phyloP scores from a whole-genome alignment of 2,797 vertebrate genomes.

The Neostethus bicornis region DNA sequence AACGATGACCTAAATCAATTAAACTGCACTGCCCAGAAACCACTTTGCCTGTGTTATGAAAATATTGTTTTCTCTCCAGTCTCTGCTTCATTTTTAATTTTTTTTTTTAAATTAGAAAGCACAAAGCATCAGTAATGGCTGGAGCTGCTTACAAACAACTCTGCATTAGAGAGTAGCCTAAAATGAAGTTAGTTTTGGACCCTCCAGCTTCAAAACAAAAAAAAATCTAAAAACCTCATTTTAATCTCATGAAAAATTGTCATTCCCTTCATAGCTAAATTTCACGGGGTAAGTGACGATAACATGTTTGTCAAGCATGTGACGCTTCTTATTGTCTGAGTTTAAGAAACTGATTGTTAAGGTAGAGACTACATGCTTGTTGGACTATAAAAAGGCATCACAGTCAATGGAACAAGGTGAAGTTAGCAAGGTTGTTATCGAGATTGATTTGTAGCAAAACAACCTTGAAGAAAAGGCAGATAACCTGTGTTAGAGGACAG shows the following conservation, averaged over 20 bases:
- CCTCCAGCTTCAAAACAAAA: no score
- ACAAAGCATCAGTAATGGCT: slow-evolving; percentile 13
- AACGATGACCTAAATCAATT: background rate
- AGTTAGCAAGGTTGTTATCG: background rate
- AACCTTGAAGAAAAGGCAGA: slow-evolving; percentile 3
- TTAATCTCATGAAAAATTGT: no score
- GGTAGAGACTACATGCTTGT: background rate
- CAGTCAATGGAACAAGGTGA: background rate
- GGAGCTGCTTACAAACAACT: background rate
- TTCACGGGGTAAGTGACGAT: background rate
- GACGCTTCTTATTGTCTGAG: background rate
- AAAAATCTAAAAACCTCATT: background rate
- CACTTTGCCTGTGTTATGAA: background rate
- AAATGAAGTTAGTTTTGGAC: background rate
- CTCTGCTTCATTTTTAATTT: slow-evolving; percentile 16
- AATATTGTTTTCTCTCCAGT: slow-evolving; percentile 23
- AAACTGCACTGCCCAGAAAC: slow-evolving; percentile 5
- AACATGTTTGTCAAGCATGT: background rate
- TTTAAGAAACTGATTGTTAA: background rate
- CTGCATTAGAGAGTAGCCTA: background rate
- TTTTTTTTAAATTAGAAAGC: slow-evolving; percentile 16
- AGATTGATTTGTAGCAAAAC: background rate
- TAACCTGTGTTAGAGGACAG: background rate
- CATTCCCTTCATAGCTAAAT: background rate
- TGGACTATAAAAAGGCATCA: background rate